phyloP scores from a whole-genome alignment of 2,888 invertebrate genomes.

The Apamea crenata region DNA sequence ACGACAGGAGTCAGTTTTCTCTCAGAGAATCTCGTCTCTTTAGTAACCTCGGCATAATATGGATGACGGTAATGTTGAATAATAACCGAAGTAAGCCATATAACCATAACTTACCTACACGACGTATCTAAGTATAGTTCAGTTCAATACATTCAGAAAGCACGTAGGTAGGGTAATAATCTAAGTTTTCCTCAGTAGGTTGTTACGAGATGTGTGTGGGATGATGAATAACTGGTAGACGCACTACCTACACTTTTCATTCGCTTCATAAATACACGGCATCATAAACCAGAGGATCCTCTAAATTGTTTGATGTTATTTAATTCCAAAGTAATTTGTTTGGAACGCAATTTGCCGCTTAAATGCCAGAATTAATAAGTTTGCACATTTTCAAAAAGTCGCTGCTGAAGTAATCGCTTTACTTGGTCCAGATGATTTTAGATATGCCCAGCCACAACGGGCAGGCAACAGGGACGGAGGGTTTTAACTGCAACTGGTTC shows the following conservation, averaged over 20 bases:
- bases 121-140: neutral
- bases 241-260: conserved; percentile 50
- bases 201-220: conserved; percentile 46
- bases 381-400: conserved; percentile 86
- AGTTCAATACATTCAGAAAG: conserved; percentile 23
- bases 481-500: conserved; percentile 89
- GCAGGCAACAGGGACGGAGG: conserved; percentile 85
- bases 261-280: conserved; percentile 24
- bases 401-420: conserved; percentile 85
- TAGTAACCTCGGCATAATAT: neutral
- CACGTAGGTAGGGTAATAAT: conserved; percentile 48
- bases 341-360: conserved; percentile 73
- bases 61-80: neutral
- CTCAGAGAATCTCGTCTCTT: neutral
- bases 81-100: neutral
- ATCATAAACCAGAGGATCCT: conserved; percentile 35
- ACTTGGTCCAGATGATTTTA: conserved; percentile 89
- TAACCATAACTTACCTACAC: conserved; percentile 12
- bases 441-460: conserved; percentile 84
- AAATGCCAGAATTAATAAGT: conserved; percentile 84
- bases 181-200: conserved; percentile 50
- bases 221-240: conserved; percentile 17
- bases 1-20: neutral
- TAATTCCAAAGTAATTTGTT: conserved; percentile 68
- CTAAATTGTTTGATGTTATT: conserved; percentile 56